Evolutionary conservation across 2,888 invertebrate genomes (phyloP).

Genomic region (Apamea anceps): DNA sequence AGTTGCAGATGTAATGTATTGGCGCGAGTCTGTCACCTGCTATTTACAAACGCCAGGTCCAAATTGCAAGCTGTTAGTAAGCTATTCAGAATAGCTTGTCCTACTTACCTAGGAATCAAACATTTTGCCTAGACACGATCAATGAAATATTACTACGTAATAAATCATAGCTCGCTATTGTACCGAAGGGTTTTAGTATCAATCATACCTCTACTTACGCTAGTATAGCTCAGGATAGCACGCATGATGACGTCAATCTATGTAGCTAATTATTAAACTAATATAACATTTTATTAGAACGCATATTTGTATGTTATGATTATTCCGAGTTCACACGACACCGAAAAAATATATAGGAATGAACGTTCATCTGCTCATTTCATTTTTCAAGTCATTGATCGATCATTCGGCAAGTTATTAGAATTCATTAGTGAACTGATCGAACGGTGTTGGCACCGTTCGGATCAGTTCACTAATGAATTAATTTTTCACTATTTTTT

Average conservation of each 20-base stretch:
- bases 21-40: background rate
- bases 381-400: background rate
- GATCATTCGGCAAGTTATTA: background rate
- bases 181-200: constrained; percentile 20
- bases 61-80: constrained; percentile 15
- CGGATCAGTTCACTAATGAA: background rate
- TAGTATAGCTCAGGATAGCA: constrained; percentile 19
- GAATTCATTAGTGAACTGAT: too few species aligned
- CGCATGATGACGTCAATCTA: constrained; percentile 27
- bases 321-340: background rate
- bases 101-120: constrained; percentile 38
- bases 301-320: background rate
- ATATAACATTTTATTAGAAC: background rate
- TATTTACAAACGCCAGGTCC: constrained; percentile 1
- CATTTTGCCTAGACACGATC: constrained; percentile 25
- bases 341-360: background rate
- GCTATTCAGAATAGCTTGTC: constrained; percentile 7
- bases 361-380: background rate
- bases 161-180: constrained; percentile 19
- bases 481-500: background rate
- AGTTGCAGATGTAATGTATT: background rate
- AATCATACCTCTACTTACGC: constrained; percentile 5
- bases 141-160: constrained; percentile 25
- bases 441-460: too few species aligned
- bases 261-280: constrained; percentile 14